Evolutionary conservation across 1,140 invertebrate species (phyloP).

Genomic region (Drosophila arawakana): DNA sequence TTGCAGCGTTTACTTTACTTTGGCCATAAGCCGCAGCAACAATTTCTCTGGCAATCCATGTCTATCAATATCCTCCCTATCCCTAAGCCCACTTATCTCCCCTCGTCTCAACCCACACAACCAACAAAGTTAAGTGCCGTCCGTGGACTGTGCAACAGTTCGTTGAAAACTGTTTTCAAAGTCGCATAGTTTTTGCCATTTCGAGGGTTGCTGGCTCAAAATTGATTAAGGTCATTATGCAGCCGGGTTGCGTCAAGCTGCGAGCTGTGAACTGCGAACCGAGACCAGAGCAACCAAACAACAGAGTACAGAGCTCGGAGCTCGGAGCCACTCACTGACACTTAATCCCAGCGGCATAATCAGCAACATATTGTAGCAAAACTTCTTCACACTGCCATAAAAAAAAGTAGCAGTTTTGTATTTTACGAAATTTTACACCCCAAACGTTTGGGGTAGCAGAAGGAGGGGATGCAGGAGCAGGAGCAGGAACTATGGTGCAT

Average conservation of each 20-base stretch:
- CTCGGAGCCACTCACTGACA: constrained; percentile 52
- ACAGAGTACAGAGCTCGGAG: constrained; percentile 20
- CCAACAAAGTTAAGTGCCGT: constrained; percentile 47
- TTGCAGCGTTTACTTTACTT: constrained; percentile 63
- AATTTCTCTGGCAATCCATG: constrained; percentile 39
- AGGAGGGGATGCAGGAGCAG: not conserved
- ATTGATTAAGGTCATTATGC: constrained; percentile 83
- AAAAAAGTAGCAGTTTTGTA: constrained; percentile 64
- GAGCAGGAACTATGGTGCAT: not conserved
- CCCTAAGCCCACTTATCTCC: not conserved
- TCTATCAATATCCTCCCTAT: constrained; percentile 53
- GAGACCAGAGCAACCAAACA: not conserved
- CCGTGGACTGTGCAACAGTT: constrained; percentile 68
- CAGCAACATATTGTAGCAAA: constrained; percentile 82
- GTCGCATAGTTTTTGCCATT: constrained; percentile 30
- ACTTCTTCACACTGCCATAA: constrained; percentile 63
- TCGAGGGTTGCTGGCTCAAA: constrained; percentile 58
- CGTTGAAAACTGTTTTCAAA: constrained; percentile 47
- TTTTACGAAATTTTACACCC: constrained; percentile 67
- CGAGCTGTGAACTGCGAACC: not conserved
- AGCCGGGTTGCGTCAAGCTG: constrained; percentile 55
- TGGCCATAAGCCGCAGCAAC: constrained; percentile 45
- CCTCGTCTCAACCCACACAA: not conserved
- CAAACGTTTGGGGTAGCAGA: not conserved
- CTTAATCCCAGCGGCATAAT: constrained; percentile 82